Base-by-base conservation (phyloP, 1,140 invertebrate genomes). In the Eurosta solidaginis region DNA sequence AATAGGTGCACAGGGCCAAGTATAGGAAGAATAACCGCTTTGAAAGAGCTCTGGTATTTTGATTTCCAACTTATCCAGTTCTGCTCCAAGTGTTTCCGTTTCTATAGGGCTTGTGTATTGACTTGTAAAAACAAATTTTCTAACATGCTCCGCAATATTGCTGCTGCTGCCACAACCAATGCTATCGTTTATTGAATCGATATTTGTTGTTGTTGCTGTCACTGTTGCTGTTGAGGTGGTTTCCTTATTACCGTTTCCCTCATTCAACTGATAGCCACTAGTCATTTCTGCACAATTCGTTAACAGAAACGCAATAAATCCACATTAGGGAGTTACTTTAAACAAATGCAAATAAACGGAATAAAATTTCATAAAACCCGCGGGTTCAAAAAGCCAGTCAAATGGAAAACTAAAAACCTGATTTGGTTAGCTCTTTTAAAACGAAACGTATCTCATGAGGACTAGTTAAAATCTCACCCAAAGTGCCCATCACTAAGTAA, bases 1-100 rank as follows among this genome's bases (percentile, higher is more conserved):
- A 5, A 98, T 92, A 22, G 95, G 95, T 59, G 97, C 95, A 79
- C 93, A 96, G 2, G 96, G 96, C 97, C 97, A 98, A 80, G 96
- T 96, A 89, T 97, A 97, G 86, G 96, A 95, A 76, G 95, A 97
- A 89, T 98, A 98, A 82, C 92, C 95, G 20, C 95, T 93, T 88
- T 95, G 93, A 40, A 96, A 88, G 79, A 95, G 89, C 93, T 96
- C 94, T 1, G 94, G 94, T 82, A 96, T 95, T 78, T 92, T 91
- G 76, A 96, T 91, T 88, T 95, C 93, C 77, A 96, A 87, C 80
- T 90, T 90, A 83, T 94, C 93, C n/a, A n/a, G 87, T 79, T 89
- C 74, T 7, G 42, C 17, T 20, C n/a, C n/a, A n/a, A 36, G 14
- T 44, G 27, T n/a, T 14, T 4, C 20, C 14, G 29, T 7, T 29